Base-by-base conservation (phyloP, 2,888 invertebrate genomes). In the Lepeophtheirus nordmannii region DNA sequence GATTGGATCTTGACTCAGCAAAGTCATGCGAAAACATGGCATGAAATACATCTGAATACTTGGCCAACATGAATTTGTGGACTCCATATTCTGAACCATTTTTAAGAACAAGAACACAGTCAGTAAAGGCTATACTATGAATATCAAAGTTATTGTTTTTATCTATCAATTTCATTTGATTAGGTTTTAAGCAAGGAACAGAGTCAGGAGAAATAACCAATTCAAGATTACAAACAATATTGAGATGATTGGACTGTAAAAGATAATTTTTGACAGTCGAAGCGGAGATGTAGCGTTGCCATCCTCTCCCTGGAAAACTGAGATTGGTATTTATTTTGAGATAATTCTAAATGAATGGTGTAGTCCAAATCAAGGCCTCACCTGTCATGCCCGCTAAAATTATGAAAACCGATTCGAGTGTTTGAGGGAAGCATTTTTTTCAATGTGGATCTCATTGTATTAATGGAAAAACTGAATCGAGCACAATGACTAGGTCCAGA, bases 11-110 rank as follows among this genome's bases (percentile, higher is more conserved):
- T 14, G 63, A 37, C 23, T 63, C 63, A 12, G 20, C 23, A 56
- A 63, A 63, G 30, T 63, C 63, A 22, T 63, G 63, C n/a, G 53
- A 23, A 63, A 63, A 63, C 63, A 63, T 63, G 53, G 63, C 63
- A 7, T 63, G 20, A 23, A 63, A 63, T 17, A 63, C 63, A 23
- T 53, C 63, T 12, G 63, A 63, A 17, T 63, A 46, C 20, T 20
- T 1, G n/a, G 63, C 63, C 56, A 63, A 37, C 63, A 63, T 63
- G 53, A 30, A 63, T 22, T 63, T 63, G n/a, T 63, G 63, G 23
- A 46, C 53, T 46, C 17, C n/a, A 46, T n/a, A 17, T 17, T 46
- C 53, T n/a, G 8, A n/a, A 46, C 53, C 53, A 46, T 46, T 46
- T 17, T 14, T 14, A 46, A 17, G n/a, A 17, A 46, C 17, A 14